Percentiles rank a stretch among this genome's conserved stretches.
phyloP scores from a whole-genome alignment of 92 coral and sea anemone species.

The Nematostella vectensis region DNA sequence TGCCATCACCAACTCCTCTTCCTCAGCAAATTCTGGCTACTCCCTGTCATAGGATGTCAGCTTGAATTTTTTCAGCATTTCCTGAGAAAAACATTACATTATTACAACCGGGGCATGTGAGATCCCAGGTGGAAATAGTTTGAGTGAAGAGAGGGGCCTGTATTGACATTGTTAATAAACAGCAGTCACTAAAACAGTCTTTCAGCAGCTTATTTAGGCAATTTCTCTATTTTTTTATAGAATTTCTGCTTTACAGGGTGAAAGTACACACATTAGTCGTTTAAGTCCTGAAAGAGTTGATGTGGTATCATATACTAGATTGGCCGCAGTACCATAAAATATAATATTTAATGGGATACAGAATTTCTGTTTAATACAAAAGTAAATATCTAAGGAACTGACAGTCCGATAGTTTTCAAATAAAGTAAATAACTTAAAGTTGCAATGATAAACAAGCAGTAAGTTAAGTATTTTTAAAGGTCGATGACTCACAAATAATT shows the following conservation, averaged over 20 bases:
- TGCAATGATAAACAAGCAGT: neutral
- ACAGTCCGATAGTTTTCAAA: neutral
- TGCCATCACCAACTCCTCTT: too few species aligned
- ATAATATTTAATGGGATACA: neutral
- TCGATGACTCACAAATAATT: neutral
- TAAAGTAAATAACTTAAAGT: neutral
- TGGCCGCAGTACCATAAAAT: neutral
- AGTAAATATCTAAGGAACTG: neutral
- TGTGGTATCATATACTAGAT: neutral
- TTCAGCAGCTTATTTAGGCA: slow-evolving; percentile 1
- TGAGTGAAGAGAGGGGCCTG: neutral
- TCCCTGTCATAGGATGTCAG: too few species aligned
- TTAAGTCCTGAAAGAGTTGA: neutral
- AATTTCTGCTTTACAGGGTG: neutral
- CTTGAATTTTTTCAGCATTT: too few species aligned
- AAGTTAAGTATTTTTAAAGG: neutral
- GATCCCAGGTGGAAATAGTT: neutral
- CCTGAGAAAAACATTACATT: neutral
- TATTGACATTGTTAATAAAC: neutral
- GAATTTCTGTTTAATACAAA: neutral
- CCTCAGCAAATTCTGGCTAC: too few species aligned
- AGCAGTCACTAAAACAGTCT: neutral
- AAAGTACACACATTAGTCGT: neutral
- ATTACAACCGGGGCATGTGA: neutral
- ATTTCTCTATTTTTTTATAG: neutral